Evolutionary conservation across 2,113 vertebrate genomes (phyloP).

Genomic region (Muntiacus reevesi): DNA sequence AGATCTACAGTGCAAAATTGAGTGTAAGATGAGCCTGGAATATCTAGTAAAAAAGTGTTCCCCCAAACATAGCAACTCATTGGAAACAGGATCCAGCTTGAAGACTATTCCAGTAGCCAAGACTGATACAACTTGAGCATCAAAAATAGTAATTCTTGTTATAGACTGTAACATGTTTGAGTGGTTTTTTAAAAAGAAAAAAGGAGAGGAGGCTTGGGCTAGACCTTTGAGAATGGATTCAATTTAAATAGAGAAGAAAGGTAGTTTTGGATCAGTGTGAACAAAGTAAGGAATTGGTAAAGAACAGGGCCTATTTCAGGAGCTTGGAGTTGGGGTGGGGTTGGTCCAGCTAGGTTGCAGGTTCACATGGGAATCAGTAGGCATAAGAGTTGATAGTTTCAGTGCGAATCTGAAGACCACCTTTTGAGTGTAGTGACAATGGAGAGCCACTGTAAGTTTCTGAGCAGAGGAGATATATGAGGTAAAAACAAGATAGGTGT

Average conservation of each 20-base stretch:
- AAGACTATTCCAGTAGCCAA: neutral
- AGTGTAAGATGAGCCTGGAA: neutral
- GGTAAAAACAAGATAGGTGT: neutral
- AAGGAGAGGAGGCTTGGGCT: neutral
- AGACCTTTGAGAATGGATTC: neutral
- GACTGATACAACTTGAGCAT: neutral
- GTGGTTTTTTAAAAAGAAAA: neutral
- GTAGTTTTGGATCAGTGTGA: neutral
- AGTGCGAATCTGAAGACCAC: neutral
- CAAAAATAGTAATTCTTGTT: too few relatives aligned
- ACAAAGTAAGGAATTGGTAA: neutral
- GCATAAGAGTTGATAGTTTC: neutral
- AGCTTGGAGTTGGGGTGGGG: fast-evolving
- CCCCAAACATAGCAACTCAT: neutral
- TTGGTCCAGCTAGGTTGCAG: neutral
- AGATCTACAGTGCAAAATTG: neutral
- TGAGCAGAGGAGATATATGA: neutral
- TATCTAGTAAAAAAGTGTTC: neutral
- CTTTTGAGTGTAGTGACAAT: neutral
- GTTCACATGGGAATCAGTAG: fast-evolving
- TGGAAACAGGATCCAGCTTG: neutral
- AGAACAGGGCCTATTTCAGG: neutral
- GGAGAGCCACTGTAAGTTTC: too few relatives aligned
- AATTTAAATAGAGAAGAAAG: neutral
- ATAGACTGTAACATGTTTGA: neutral